Percentiles rank a stretch among this genome's conserved stretches.
These are phyloP conservation scores for Eupithecia exiguata DNA, from an alignment of 2,888 invertebrate genomes.

Conservation along the genomic window DNA sequence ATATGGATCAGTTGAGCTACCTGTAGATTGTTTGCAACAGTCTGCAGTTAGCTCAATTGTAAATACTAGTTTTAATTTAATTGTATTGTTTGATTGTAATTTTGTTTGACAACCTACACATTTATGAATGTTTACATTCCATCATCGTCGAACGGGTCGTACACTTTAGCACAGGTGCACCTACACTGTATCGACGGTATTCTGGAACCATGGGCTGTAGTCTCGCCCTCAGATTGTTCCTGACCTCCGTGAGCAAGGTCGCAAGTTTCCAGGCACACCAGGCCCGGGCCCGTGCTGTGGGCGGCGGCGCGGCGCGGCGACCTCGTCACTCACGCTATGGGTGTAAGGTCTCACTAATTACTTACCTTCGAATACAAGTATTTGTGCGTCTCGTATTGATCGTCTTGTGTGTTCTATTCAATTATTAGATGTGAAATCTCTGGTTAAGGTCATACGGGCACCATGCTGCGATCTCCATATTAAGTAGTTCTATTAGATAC, in stretches of 20 bases:
- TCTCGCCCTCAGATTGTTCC: neutral
- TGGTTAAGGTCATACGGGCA: neutral
- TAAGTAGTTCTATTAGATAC: neutral
- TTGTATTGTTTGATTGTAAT: too few relatives aligned
- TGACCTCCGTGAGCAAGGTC: neutral
- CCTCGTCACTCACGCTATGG: neutral
- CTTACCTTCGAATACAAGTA: neutral
- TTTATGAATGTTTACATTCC: too few relatives aligned
- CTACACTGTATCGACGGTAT: neutral
- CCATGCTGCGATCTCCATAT: neutral
- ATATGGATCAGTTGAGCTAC: too few relatives aligned
- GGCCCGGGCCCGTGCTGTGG: neutral
- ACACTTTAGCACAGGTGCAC: neutral
- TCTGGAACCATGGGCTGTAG: neutral
- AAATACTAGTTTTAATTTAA: too few relatives aligned
- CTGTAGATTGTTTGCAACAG: too few relatives aligned
- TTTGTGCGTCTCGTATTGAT: slow-evolving; percentile 12
- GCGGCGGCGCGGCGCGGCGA: neutral
- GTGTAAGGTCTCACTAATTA: neutral
- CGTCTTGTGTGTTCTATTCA: neutral
- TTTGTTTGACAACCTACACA: too few relatives aligned
- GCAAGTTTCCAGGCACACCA: neutral
- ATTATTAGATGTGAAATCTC: neutral
- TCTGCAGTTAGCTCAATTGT: too few relatives aligned
- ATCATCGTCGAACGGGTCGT: too few relatives aligned